Percentiles rank a stretch among this genome's conserved stretches.
Evolutionary conservation across 2,888 invertebrate species (phyloP).

Genomic region (Xestia rhomboidea): DNA sequence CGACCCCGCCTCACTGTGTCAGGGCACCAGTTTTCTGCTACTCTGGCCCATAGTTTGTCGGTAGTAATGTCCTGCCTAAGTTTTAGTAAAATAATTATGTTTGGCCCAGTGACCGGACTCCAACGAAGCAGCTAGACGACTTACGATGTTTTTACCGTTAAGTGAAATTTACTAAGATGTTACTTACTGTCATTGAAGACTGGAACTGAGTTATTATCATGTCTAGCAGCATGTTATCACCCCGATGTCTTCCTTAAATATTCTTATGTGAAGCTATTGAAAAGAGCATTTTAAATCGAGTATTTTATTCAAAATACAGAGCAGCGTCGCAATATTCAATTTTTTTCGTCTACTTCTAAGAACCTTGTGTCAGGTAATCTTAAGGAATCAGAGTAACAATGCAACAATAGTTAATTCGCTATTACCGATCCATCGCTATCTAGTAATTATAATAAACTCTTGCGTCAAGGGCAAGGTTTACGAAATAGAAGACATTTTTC

Average conservation of each 20-base stretch:
- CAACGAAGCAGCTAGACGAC: not conserved
- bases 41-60: no score
- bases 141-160: not conserved
- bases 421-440: constrained; percentile 19
- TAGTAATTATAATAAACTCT: constrained; percentile 17
- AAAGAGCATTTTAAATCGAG: not conserved
- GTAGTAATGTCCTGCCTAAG: no score
- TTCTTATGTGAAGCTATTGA: not conserved
- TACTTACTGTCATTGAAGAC: not conserved
- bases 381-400: not conserved
- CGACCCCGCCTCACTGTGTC: no score
- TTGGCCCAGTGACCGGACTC: not conserved
- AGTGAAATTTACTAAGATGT: not conserved
- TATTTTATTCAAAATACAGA: not conserved
- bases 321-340: not conserved
- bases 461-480: not conserved
- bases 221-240: not conserved
- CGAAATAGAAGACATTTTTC: not conserved
- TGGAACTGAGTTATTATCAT: not conserved
- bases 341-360: not conserved
- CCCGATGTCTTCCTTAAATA: not conserved
- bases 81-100: not conserved
- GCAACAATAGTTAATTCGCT: not conserved
- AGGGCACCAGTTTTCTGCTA: no score
- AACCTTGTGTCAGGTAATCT: not conserved